phyloP scores from a whole-genome alignment of 2,888 invertebrate species.

The Napeogenes sylphis region DNA sequence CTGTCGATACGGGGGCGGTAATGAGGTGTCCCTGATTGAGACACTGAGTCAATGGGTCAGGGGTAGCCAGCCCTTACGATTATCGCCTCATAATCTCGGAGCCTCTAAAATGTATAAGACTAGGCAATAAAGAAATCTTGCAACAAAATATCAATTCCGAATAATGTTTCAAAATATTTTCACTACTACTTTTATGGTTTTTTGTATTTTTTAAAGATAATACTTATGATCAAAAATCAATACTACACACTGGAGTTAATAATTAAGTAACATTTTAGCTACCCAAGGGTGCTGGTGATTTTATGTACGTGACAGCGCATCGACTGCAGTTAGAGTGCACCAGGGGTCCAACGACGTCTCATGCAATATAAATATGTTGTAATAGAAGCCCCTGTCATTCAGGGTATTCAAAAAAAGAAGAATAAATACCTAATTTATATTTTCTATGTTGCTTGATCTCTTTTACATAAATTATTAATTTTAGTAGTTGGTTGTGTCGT shows the following conservation, averaged over 20 bases:
- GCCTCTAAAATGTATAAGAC: constrained; percentile 6
- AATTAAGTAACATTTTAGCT: background rate
- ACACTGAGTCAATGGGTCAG: constrained; percentile 68
- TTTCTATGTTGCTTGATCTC: too few relatives aligned
- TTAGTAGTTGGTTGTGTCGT: too few relatives aligned
- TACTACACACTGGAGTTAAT: too few relatives aligned
- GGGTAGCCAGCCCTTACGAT: constrained; percentile 56
- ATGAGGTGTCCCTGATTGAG: constrained; percentile 52
- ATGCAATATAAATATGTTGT: background rate
- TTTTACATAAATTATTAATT: too few relatives aligned
- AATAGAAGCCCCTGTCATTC: background rate
- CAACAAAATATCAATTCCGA: background rate
- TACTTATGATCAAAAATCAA: too few relatives aligned
- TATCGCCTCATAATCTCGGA: constrained; percentile 32
- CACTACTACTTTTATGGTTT: too few relatives aligned
- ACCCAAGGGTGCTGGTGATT: background rate
- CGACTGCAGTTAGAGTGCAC: constrained; percentile 12
- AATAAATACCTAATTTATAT: too few relatives aligned
- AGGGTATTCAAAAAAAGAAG: background rate
- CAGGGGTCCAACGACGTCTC: constrained; percentile 2
- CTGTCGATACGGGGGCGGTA: constrained; percentile 37
- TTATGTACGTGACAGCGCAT: constrained; percentile 62
- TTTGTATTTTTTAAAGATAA: too few relatives aligned
- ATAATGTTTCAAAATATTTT: too few relatives aligned
- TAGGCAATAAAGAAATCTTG: too few relatives aligned